Conservation (phyloP, 2,113 vertebrate genomes). For the Accipiter virgatus region DNA sequence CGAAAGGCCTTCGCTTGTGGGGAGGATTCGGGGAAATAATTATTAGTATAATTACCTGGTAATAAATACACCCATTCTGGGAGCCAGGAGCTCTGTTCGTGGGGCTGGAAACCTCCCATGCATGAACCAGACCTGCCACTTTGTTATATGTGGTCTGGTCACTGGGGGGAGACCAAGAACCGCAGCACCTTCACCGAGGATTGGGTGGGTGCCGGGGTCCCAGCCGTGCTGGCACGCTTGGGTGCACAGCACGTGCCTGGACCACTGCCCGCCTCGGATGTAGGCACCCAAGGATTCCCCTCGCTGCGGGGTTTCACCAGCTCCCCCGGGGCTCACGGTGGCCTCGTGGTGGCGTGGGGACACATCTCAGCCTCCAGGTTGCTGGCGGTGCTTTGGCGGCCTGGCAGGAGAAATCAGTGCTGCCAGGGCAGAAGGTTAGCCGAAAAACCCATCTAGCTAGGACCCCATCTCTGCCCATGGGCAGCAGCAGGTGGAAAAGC, state of each 20-base stretch:
- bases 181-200: neutral
- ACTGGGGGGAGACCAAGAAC: conserved; percentile 63
- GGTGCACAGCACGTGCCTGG: rapidly evolving
- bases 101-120: neutral
- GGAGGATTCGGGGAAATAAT: neutral
- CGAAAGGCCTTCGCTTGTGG: neutral
- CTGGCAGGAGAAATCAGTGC: neutral
- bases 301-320: rapidly evolving
- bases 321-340: neutral
- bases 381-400: neutral
- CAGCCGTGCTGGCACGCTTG: rapidly evolving
- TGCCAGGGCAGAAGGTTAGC: neutral
- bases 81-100: neutral
- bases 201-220: neutral
- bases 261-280: rapidly evolving
- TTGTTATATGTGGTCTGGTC: conserved; percentile 38
- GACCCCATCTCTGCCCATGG: neutral
- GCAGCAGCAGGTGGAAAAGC: neutral
- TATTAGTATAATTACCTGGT: neutral
- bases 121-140: neutral
- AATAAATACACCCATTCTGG: neutral
- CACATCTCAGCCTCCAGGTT: rapidly evolving
- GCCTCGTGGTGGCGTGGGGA: rapidly evolving
- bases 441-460: rapidly evolving
- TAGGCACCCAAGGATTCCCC: neutral